Conservation (phyloP, 2,113 vertebrate species). For the Forbesichthys papilliferus region DNA sequence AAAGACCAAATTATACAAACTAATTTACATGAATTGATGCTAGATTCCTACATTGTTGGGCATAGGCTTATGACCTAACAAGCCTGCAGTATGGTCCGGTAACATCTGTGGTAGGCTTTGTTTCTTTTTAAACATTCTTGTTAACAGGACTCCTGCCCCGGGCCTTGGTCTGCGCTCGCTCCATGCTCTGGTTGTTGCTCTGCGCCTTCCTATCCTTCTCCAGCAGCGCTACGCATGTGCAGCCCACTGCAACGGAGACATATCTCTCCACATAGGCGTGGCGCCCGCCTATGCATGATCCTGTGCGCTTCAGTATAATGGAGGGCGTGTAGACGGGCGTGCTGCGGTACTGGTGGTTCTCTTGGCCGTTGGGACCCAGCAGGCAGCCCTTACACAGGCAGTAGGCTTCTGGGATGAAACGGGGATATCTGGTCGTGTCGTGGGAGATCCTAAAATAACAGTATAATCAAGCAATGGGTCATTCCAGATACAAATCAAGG, state of each 20-base stretch:
- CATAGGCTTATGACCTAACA: too few species aligned
- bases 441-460: constrained; percentile 80
- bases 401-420: constrained; percentile 91
- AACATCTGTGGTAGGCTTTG: not conserved
- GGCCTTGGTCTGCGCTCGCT: constrained; percentile 69
- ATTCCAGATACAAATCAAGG: too few species aligned
- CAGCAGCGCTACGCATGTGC: constrained; percentile 85
- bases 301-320: constrained; percentile 82
- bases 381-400: constrained; percentile 94
- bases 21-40: too few species aligned
- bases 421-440: constrained; percentile 83
- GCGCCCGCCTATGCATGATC: constrained; percentile 82
- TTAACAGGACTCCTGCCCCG: not conserved
- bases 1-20: too few species aligned
- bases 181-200: constrained; percentile 75
- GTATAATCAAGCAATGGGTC: not conserved
- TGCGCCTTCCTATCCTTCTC: constrained; percentile 66
- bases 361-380: constrained; percentile 75
- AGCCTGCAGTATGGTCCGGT: too few species aligned
- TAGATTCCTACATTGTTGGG: too few species aligned
- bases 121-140: constrained; percentile 6
- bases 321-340: constrained; percentile 85
- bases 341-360: constrained; percentile 84
- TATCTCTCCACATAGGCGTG: constrained; percentile 87
- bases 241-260: constrained; percentile 88